Conservation (phyloP, 2,113 vertebrate genomes). For the Ginglymostoma cirratum region DNA sequence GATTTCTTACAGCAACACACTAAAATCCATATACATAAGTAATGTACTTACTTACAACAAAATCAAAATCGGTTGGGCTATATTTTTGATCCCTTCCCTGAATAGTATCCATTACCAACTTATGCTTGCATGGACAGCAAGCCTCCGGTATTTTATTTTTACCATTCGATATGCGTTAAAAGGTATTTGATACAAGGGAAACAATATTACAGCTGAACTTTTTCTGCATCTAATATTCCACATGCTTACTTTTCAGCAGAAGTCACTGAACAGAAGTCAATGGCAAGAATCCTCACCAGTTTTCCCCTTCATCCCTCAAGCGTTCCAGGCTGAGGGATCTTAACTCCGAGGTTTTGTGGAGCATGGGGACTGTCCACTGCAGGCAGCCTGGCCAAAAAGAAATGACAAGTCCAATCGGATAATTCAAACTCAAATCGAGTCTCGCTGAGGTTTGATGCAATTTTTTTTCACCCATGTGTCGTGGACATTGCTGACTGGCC, state of each 20-base stretch:
- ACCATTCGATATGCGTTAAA: not conserved
- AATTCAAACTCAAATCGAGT: not conserved
- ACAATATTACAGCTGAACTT: not conserved
- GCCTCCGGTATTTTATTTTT: not conserved
- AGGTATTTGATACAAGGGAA: not conserved
- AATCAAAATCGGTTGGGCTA: not conserved
- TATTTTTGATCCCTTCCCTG: not conserved
- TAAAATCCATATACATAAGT: not conserved
- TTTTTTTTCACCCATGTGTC: too few species aligned
- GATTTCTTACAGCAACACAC: not conserved
- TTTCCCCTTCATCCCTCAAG: not conserved
- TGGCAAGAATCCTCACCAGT: not conserved
- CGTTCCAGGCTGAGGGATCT: not conserved
- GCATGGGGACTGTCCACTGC: not conserved
- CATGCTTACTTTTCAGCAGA: not conserved
- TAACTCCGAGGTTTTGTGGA: not conserved
- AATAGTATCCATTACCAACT: not conserved
- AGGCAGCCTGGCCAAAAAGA: not conserved
- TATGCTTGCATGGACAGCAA: not conserved
- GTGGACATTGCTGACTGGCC: too few species aligned
- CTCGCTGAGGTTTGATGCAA: too few species aligned
- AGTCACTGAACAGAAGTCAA: not conserved
- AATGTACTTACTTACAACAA: not conserved
- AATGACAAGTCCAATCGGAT: not conserved
- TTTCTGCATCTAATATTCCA: not conserved